Conservation (phyloP, 92 coral and sea anemone species). For the Epizoanthus stellaris region DNA sequence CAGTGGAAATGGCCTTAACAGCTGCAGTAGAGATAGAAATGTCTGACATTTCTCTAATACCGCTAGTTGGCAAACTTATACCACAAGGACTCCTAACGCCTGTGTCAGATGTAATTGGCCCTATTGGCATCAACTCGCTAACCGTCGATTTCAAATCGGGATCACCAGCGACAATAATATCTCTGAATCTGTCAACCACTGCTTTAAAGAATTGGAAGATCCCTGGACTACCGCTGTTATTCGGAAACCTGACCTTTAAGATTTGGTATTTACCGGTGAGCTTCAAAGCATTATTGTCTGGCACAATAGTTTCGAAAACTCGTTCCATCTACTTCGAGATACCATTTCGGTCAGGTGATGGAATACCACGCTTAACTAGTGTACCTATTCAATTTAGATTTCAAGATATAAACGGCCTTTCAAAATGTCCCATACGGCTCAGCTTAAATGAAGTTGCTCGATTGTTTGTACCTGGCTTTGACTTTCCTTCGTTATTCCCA, state of each 20-base stretch:
- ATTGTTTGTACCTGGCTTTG: conserved; percentile 53
- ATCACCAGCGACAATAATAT: conserved; percentile 10
- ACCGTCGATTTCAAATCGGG: conserved; percentile 34
- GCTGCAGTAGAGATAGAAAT: conserved; percentile 47
- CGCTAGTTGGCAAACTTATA: conserved; percentile 58
- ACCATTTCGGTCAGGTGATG: conserved; percentile 39
- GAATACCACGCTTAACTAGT: not conserved
- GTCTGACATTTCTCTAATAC: conserved; percentile 54
- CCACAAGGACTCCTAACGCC: conserved; percentile 51
- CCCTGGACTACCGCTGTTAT: conserved; percentile 44
- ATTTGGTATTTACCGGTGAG: conserved; percentile 43
- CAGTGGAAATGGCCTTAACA: conserved; percentile 39
- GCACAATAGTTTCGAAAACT: conserved; percentile 16
- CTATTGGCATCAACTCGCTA: conserved; percentile 47
- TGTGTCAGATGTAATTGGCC: conserved; percentile 56
- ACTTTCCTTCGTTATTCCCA: conserved; percentile 50
- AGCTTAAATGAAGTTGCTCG: conserved; percentile 37
- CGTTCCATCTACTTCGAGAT: conserved; percentile 50
- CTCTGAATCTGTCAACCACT: conserved; percentile 50
- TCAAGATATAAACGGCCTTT: conserved; percentile 22
- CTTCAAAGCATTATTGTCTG: conserved; percentile 35
- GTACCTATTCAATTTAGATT: conserved; percentile 12
- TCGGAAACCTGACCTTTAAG: conserved; percentile 51
- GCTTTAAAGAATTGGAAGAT: conserved; percentile 48
- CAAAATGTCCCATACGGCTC: conserved; percentile 28